phyloP scores from a whole-genome alignment of 2,113 vertebrate species.

The Oryctolagus cuniculus region mOryCun1.1 NC_091452.1:19576501-19577000 shows the following conservation, averaged over 20 bases:
- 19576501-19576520: accelerated
- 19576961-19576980: neutral
- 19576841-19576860: neutral
- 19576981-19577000: neutral
- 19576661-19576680: neutral
- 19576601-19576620: neutral
- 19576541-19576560: neutral
- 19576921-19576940: neutral
- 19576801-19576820: neutral
- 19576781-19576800: accelerated
- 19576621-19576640: neutral
- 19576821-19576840: accelerated
- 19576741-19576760: neutral
- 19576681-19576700: neutral
- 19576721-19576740: neutral
- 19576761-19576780: neutral
- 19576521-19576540: accelerated
- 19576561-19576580: neutral
- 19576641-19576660: neutral
- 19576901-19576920: neutral
- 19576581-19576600: neutral
- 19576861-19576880: neutral
- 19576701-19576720: neutral
- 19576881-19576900: neutral
- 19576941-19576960: accelerated